phyloP scores from a whole-genome alignment of 2,888 invertebrate genomes.

The Leucoptera coffeella region DNA sequence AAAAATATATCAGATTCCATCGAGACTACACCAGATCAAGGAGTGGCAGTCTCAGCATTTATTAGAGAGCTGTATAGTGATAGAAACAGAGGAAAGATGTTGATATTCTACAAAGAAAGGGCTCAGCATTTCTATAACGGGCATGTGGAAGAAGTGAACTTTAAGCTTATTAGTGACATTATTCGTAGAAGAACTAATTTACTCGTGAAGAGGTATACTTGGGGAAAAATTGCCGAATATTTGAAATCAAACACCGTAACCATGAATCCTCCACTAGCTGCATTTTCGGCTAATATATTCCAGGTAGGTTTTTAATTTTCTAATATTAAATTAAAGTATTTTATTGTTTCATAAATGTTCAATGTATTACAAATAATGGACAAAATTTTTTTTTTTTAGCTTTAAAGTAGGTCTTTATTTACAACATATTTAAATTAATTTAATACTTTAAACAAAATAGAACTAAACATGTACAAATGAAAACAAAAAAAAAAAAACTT shows the following conservation, averaged over 20 bases:
- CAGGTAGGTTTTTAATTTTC: constrained; percentile 38
- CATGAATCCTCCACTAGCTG: constrained; percentile 71
- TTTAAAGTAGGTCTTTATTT: too few relatives aligned
- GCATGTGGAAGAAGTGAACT: constrained; percentile 79
- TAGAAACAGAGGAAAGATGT: constrained; percentile 68
- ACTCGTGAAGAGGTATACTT: constrained; percentile 70
- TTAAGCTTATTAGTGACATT: constrained; percentile 74
- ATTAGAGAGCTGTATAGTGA: constrained; percentile 80
- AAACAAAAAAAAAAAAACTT: too few relatives aligned
- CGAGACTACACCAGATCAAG: constrained; percentile 59
- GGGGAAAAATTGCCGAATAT: constrained; percentile 70
- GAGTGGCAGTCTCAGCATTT: constrained; percentile 74
- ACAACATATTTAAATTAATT: too few relatives aligned
- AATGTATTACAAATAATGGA: too few relatives aligned
- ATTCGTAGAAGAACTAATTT: constrained; percentile 77
- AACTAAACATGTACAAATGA: too few relatives aligned
- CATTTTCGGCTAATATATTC: constrained; percentile 76
- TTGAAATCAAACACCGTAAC: constrained; percentile 66
- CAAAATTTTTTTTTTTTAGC: too few relatives aligned
- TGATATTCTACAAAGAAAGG: constrained; percentile 83
- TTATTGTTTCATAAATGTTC: too few relatives aligned
- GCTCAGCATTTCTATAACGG: constrained; percentile 84
- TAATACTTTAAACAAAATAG: too few relatives aligned
- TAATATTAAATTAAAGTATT: constrained; percentile 1
- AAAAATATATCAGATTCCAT: constrained; percentile 82